Base-by-base conservation (phyloP, 2,888 invertebrate species). In the Candidula unifasciata region DNA sequence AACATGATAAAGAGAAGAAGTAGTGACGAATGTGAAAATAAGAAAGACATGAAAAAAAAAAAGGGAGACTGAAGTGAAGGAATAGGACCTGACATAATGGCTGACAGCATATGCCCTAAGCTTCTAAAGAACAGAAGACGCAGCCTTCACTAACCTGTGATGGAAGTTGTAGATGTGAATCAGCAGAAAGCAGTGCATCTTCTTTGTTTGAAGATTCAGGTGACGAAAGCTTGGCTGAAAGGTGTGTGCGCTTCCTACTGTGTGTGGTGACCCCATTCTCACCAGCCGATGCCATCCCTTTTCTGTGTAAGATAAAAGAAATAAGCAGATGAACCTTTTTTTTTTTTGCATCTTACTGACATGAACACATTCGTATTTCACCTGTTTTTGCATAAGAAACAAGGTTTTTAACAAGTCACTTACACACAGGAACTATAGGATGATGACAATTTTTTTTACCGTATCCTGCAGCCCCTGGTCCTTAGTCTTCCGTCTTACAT, bases 211-310 rank as follows among this genome's bases (percentile, higher is more conserved):
- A 60, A 35, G 10, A 16, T 18, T 13, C 24, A 24, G 73, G 74
- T 52, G 30, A 52, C 16, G 44, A 44, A 60, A 5, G 57, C 37
- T 54, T 37, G 6, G 35, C n/a, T 27, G 69, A 24, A 30, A 57
- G 16, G 44, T 82, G 82, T 30, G 74, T 57, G 6, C 82, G 60
- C 64, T 82, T 82, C 37, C 82, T 30, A 27, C 82, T 82, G 1
- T 27, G n/a, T 21, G 64, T 64, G n/a, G 44, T 24, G 5, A 71
- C 57, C 18, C 60, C 60, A 66, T 74, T 82, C 10, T 82, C 82
- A 37, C 74, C 82, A 64, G 73, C 82, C n/a, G 64, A 74, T 18
- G 82, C 82, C 82, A 82, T 82, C 24, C 57, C 71, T 54, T 5
- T n/a, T 30, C 79, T 79, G 79, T 37, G 76, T 8, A 33, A 57